These are phyloP conservation scores for Scyliorhinus canicula DNA, from an alignment of 2,797 vertebrate species.

Conservation along the genomic window DNA sequence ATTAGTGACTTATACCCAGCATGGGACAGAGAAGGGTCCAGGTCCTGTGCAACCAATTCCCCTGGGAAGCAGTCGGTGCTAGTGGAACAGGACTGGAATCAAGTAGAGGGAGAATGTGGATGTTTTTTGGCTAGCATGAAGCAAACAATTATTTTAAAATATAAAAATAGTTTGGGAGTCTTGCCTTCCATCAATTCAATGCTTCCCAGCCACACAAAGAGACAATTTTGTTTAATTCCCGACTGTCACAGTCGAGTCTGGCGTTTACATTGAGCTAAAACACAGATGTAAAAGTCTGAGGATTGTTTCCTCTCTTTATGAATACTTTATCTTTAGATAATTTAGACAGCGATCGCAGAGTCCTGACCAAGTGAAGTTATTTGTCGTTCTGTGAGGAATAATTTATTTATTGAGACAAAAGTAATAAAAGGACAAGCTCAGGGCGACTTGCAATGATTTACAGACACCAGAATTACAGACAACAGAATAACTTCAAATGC, in stretches of 20 bases:
- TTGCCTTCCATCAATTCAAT: neutral
- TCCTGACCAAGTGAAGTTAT: neutral
- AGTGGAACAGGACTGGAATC: neutral
- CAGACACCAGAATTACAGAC: no score
- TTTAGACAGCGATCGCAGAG: neutral
- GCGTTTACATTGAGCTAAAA: neutral
- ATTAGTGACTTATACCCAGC: neutral
- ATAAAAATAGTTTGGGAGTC: neutral
- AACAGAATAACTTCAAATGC: no score
- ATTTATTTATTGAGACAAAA: neutral
- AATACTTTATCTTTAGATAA: neutral
- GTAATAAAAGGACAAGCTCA: neutral
- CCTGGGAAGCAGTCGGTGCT: no score
- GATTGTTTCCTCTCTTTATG: no score
- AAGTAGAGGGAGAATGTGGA: neutral
- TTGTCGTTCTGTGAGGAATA: neutral
- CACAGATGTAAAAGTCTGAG: neutral
- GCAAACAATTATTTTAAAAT: neutral
- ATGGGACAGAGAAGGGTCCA: neutral
- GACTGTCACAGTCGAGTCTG: neutral
- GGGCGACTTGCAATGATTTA: neutral
- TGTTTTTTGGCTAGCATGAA: neutral
- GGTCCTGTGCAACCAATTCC: neutral
- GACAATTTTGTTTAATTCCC: neutral
- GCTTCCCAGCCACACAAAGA: neutral